phyloP scores from a whole-genome alignment of 2,888 invertebrate species.

The Lasioglossum oenotherae region DNA sequence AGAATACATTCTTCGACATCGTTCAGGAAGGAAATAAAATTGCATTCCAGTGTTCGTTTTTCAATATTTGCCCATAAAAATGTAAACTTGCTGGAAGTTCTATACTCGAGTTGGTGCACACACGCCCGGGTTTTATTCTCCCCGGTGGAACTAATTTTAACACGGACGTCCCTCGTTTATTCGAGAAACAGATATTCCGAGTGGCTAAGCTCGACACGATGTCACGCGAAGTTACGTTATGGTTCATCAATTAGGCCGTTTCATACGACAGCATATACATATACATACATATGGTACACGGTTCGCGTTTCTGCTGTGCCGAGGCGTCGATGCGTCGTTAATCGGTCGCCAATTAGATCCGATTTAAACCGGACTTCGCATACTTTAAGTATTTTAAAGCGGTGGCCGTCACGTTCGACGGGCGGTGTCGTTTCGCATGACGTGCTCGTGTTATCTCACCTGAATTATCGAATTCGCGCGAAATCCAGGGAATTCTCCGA shows the following conservation, averaged over 20 bases:
- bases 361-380: constrained; percentile 12
- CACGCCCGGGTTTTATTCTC: background rate
- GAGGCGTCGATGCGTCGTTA: constrained; percentile 27
- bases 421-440: background rate
- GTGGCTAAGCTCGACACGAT: background rate
- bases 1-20: background rate
- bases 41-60: background rate
- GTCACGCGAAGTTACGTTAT: constrained; percentile 31
- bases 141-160: constrained; percentile 11
- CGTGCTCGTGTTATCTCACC: constrained; percentile 24
- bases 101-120: background rate
- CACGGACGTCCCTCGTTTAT: constrained; percentile 11
- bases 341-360: constrained; percentile 27
- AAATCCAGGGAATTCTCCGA: constrained; percentile 27
- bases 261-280: background rate
- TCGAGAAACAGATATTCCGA: constrained; percentile 15
- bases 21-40: background rate
- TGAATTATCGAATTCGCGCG: constrained; percentile 48
- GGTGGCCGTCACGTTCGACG: background rate
- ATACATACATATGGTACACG: background rate
- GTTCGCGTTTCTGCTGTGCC: background rate
- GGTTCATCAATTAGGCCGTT: constrained; percentile 30
- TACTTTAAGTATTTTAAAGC: constrained; percentile 47
- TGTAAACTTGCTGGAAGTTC: background rate
- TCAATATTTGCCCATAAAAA: background rate